Evolutionary conservation across 2,888 invertebrate genomes (phyloP), one percentile per base, ranked within the genome.

Genomic region (Rhamnusium bicolor): DNA sequence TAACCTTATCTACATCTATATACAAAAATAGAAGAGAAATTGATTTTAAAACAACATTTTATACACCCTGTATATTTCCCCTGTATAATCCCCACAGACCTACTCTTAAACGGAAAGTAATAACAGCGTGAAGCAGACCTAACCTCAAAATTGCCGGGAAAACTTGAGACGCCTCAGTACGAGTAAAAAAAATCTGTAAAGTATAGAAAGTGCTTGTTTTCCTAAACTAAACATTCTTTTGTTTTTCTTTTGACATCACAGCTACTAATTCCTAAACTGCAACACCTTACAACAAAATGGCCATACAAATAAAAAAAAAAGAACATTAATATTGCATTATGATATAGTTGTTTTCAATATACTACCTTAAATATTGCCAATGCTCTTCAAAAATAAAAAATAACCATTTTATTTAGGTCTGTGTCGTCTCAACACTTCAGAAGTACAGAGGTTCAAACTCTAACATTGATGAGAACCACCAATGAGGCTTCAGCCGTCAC

Each of bases 201-300:
- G 68, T 73, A 70, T 72, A 75, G 73, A 74, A 66, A 73, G 74
- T 79, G 72, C 72, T 71, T 72, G 71, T 70, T 79, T 72, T 65
- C 76, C 82, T 83, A 84, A 82, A 81, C 82, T 81, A 83, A 81
- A 83, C 81, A 83, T 76, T 77, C 73, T 79, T 75, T 75, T 77
- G 65, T 75, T 81, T 71, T 80, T 80, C 82, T 81, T 78, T 81
- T 80, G 83, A 84, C 85, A 85, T 86, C 85, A 87, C 86, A 86
- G 86, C 84, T 82, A 86, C 86, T 86, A 86, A 78, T 73, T 82
- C 81, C 85, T 86, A 86, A 80, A 77, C 81, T 81, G 82, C 82
- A 82, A 85, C 83, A 84, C 82, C 81, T 82, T 82, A 79, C 84
- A 82, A 81, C 78, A 60, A 58, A 75, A 73, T 62, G 67, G 71